Base-by-base conservation (phyloP, 2,888 invertebrate species). In the Rosalia funebris region DNA sequence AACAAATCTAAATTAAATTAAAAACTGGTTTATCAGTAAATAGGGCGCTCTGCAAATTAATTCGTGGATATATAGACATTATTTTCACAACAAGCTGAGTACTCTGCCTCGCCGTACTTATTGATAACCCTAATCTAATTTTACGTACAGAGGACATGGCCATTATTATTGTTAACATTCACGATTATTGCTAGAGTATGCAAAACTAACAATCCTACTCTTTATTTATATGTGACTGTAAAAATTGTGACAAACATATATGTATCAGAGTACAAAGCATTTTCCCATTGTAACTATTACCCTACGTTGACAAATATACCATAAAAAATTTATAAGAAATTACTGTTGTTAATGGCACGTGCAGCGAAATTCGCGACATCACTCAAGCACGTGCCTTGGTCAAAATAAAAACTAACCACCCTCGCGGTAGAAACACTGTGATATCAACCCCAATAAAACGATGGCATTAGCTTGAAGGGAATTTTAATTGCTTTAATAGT, bases 1-100 rank as follows among this genome's bases (percentile, higher is more conserved):
- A 68, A 67, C 66, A 66, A 64, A 70, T 71, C 68, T 56, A 60
- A 65, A 65, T 67, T 64, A 62, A 63, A 66, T 69, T 66, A 66
- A 66, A 66, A 63, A 60, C 54, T 56, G 20, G 47, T 66, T 67
- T 63, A 62, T 53, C 53, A 15, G 53, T 10, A 31, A 17, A 25
- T 20, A 39, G 11, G 39, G 25, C 14, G 14, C 7, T n/a, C 11
- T 14, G 19, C 39, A 20, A 39, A 44, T 58, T 64, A 57, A 64
- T 59, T 56, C 56, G 19, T 12, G 50, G 34, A 20, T 37, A 20
- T 25, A 25, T 5, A 25, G 4, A 7, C 25, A 25, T 7, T 5
- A 25, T 25, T 25, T n/a, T n/a, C n/a, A n/a, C n/a, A n/a, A n/a
- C n/a, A n/a, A n/a, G n/a, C n/a, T n/a, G n/a, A n/a, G n/a, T n/a